Conservation (phyloP, 2,888 invertebrate species). For the Crocallis elinguaria region DNA sequence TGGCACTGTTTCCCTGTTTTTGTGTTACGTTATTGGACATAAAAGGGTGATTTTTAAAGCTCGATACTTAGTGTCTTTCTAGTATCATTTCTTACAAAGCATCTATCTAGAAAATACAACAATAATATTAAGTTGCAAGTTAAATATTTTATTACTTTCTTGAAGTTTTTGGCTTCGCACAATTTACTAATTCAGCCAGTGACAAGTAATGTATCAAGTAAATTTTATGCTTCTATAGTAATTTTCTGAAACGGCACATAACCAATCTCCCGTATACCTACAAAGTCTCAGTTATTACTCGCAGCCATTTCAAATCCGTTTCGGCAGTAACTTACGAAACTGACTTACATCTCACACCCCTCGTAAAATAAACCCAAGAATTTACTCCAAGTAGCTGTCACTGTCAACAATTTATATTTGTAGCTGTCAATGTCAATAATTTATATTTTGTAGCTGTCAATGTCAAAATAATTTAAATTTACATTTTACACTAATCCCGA, state of each 20-base stretch:
- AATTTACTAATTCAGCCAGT: too few species aligned
- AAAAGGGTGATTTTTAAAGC: too few species aligned
- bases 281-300: conserved; percentile 19
- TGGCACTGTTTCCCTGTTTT: too few species aligned
- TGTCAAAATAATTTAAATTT: conserved; percentile 22
- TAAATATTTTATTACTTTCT: too few species aligned
- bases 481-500: conserved; percentile 33
- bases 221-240: not conserved
- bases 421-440: conserved; percentile 25
- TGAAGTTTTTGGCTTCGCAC: too few species aligned
- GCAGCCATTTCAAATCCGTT: conserved; percentile 33
- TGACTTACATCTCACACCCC: conserved; percentile 37
- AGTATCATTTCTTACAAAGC: too few species aligned
- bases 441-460: conserved; percentile 18
- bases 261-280: not conserved
- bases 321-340: conserved; percentile 26
- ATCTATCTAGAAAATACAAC: too few species aligned
- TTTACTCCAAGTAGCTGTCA: conserved; percentile 45
- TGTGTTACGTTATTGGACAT: too few species aligned
- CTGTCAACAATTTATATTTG: conserved; percentile 31
- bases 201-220: not conserved
- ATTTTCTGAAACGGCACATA: not conserved
- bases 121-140: too few species aligned
- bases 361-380: conserved; percentile 52
- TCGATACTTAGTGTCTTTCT: too few species aligned